Conservation (phyloP, 2,113 vertebrate genomes). For the Equus przewalskii region DNA sequence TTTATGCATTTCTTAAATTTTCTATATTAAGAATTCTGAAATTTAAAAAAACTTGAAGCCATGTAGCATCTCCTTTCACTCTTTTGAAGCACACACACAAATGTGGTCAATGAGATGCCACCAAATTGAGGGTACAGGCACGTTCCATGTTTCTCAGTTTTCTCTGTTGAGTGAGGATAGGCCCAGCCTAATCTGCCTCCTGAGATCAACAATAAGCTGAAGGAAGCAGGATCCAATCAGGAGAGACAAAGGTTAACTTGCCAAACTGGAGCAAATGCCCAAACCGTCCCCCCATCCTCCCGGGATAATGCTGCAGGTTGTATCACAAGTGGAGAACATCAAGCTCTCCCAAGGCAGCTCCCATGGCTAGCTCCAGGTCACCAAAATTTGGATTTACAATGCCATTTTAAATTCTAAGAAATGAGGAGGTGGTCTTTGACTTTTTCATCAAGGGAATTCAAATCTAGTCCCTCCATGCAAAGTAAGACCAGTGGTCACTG, state of each 20-base stretch:
- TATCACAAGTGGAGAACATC: accelerated
- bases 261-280: neutral
- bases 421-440: neutral
- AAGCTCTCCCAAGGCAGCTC: accelerated
- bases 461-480: neutral
- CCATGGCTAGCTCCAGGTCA: neutral
- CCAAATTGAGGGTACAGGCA: neutral
- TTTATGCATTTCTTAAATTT: neutral
- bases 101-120: neutral
- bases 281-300: neutral
- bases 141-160: neutral
- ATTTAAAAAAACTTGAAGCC: neutral
- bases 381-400: neutral
- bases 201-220: neutral
- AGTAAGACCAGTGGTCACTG: neutral
- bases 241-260: neutral
- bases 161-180: neutral
- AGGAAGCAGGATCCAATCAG: neutral
- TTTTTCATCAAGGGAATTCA: neutral
- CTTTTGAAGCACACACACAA: neutral
- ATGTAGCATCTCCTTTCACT: neutral
- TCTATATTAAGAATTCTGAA: neutral
- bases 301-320: too few relatives aligned
- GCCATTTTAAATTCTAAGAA: neutral
- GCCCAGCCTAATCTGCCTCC: neutral